Evolutionary conservation across 2,113 vertebrate genomes (phyloP).

Genomic region (Solenodon paradoxus): DNA sequence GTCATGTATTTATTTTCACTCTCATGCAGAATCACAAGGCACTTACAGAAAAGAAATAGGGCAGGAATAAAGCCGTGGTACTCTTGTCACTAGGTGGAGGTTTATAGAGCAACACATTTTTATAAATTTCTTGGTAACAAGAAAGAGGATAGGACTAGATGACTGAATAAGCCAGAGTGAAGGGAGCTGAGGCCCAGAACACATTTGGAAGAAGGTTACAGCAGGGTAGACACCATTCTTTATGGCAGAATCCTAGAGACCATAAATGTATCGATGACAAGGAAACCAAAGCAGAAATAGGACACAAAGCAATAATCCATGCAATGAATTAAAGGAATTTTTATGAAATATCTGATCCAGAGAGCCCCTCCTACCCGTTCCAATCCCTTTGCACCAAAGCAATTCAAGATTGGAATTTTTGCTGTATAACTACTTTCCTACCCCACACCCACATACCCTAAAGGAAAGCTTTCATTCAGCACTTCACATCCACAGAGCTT

Average conservation of each 20-base stretch:
- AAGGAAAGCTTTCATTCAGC: not conserved
- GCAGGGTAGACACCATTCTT: not conserved
- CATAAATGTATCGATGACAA: not conserved
- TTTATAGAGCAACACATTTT: not conserved
- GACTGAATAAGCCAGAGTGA: not conserved
- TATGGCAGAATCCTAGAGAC: not conserved
- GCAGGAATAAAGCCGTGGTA: not conserved
- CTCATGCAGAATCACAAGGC: not conserved
- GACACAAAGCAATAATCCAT: not conserved
- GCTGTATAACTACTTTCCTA: not conserved
- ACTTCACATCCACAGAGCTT: not conserved
- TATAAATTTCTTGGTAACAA: not conserved
- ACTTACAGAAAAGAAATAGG: not conserved
- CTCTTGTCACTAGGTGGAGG: not conserved
- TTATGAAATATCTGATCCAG: not conserved
- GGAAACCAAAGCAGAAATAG: not conserved
- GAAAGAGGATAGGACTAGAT: not conserved
- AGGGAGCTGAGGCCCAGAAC: not conserved
- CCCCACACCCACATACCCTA: not conserved
- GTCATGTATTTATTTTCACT: not conserved
- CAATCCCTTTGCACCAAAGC: not conserved
- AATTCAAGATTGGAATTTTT: conserved; percentile 29
- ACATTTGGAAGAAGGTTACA: not conserved
- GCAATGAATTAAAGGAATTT: not conserved
- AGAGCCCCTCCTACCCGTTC: conserved; percentile 23